Evolutionary conservation across 2,797 vertebrate species (phyloP).

Genomic region (Microctenopoma lineatum): DNA sequence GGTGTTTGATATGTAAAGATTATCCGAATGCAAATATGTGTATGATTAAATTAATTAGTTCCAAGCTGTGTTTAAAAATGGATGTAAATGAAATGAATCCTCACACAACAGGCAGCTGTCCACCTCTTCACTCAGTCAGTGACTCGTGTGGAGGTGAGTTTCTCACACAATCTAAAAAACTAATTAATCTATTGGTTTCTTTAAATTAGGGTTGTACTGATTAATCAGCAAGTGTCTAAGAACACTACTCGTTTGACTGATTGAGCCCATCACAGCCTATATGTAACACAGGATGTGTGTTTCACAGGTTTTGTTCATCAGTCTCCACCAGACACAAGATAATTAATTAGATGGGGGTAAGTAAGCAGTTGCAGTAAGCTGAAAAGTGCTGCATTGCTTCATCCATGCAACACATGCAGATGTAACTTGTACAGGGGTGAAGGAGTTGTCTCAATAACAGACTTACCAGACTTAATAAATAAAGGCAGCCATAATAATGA

Average conservation of each 20-base stretch:
- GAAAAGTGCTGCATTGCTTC: slow-evolving; percentile 15
- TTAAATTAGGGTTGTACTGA: slow-evolving; percentile 41
- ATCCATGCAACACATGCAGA: slow-evolving; percentile 28
- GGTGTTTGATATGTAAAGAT: too few species aligned
- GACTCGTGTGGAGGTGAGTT: slow-evolving; percentile 55
- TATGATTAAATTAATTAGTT: slow-evolving; percentile 25
- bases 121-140: slow-evolving; percentile 50
- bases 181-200: slow-evolving; percentile 22
- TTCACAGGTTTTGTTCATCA: slow-evolving; percentile 17
- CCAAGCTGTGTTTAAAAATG: slow-evolving; percentile 24
- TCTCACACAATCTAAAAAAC: slow-evolving; percentile 27
- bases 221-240: slow-evolving; percentile 10
- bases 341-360: slow-evolving; percentile 35
- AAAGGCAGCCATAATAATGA: slow-evolving; percentile 60
- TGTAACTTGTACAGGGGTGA: neutral
- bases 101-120: slow-evolving; percentile 34
- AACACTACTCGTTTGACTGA: slow-evolving; percentile 25
- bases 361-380: neutral
- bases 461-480: slow-evolving; percentile 55
- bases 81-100: slow-evolving; percentile 37
- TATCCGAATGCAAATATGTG: too few species aligned
- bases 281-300: neutral
- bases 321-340: slow-evolving; percentile 5
- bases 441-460: slow-evolving; percentile 43
- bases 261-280: neutral